Evolutionary conservation across 2,113 vertebrate species (phyloP).

Genomic region (Planiliza haematocheilus): DNA sequence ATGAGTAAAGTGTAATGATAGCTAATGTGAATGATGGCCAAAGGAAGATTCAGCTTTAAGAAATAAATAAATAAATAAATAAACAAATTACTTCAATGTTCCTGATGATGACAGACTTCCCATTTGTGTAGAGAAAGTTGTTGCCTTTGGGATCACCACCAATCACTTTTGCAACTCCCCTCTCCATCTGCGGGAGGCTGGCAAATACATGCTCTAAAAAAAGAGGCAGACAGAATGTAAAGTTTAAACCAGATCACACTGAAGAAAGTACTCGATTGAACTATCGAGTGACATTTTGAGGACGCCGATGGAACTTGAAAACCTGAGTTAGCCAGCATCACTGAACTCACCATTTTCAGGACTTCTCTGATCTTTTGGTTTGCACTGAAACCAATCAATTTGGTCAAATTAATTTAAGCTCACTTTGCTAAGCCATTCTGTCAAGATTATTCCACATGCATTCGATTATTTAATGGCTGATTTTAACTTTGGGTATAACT

Average conservation of each 20-base stretch:
- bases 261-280: background rate
- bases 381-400: too few species aligned
- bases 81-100: slow-evolving; percentile 90
- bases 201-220: slow-evolving; percentile 91
- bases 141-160: slow-evolving; percentile 95
- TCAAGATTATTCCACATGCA: too few species aligned
- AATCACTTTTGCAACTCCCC: slow-evolving; percentile 95
- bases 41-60: background rate
- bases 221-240: slow-evolving; percentile 7
- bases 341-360: too few species aligned
- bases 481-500: too few species aligned
- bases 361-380: too few species aligned
- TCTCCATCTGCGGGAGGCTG: slow-evolving; percentile 96
- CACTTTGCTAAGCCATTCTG: too few species aligned
- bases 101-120: slow-evolving; percentile 95
- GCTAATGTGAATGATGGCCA: background rate
- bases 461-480: too few species aligned
- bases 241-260: background rate
- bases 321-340: too few species aligned
- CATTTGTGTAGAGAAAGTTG: slow-evolving; percentile 97
- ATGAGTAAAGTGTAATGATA: background rate
- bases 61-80: background rate
- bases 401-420: too few species aligned
- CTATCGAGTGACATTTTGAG: too few species aligned
- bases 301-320: too few species aligned